These are phyloP conservation scores for Serrognathus titanus DNA, from an alignment of 2,888 invertebrate species.

Conservation along the genomic window DNA sequence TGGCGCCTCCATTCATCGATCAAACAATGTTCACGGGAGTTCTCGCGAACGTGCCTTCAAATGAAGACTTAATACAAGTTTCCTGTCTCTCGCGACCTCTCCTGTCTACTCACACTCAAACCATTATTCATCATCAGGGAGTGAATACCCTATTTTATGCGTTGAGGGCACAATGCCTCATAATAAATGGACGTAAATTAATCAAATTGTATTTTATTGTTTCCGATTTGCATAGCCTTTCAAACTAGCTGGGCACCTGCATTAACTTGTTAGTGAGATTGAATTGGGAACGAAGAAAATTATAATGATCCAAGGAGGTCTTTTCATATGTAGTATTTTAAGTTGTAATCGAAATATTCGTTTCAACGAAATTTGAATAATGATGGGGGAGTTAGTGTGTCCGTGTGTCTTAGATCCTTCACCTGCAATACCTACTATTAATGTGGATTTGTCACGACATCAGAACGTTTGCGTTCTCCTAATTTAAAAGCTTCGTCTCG, in stretches of 20 bases:
- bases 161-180: conserved; percentile 1
- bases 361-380: too few relatives aligned
- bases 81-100: background rate
- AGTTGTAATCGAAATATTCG: too few relatives aligned
- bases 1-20: background rate
- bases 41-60: too few relatives aligned
- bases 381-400: background rate
- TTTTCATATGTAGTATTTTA: too few relatives aligned
- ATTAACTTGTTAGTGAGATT: too few relatives aligned
- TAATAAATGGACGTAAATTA: conserved; percentile 9
- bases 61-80: too few relatives aligned
- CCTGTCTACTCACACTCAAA: background rate
- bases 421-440: background rate
- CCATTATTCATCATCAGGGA: background rate
- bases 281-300: too few relatives aligned
- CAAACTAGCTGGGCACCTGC: background rate
- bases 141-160: background rate
- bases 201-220: conserved; percentile 11
- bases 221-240: conserved; percentile 1
- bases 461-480: background rate
- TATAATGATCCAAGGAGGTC: too few relatives aligned
- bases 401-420: background rate
- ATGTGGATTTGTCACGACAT: background rate
- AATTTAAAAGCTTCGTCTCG: background rate
- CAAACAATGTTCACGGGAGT: background rate